A percentile compares a stretch with the other conserved stretches of the same genome.
Evolutionary conservation across 2,113 vertebrate genomes (phyloP).

Genomic region (Anguilla japonica): DNA sequence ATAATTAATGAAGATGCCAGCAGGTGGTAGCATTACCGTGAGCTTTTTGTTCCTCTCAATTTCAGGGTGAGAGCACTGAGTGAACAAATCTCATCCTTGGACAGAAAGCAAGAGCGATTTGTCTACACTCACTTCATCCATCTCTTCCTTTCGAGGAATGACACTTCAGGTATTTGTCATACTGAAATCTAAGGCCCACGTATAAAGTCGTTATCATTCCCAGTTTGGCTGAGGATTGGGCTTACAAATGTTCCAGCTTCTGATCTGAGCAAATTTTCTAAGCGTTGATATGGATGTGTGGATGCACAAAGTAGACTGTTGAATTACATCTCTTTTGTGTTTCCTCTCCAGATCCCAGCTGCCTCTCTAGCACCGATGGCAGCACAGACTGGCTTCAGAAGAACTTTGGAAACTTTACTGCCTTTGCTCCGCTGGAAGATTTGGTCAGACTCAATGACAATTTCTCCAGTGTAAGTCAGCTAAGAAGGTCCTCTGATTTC

Average conservation of each 20-base stretch:
- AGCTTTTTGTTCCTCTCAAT: conserved; percentile 16
- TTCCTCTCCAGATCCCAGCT: conserved; percentile 45
- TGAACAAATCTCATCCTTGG: conserved; percentile 38
- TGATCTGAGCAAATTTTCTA: background rate
- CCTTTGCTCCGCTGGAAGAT: conserved; percentile 35
- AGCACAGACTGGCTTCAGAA: conserved; percentile 40
- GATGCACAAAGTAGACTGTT: no score
- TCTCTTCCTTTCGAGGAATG: conserved; percentile 49
- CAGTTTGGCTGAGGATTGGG: background rate
- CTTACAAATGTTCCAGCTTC: background rate
- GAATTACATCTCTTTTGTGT: background rate
- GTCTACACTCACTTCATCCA: conserved; percentile 49
- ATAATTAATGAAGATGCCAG: background rate
- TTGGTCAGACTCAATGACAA: conserved; percentile 48
- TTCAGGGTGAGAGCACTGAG: conserved; percentile 46
- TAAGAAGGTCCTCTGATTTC: background rate
- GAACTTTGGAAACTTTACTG: conserved; percentile 48
- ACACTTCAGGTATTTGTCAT: conserved; percentile 41
- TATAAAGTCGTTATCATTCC: background rate
- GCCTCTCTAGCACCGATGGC: conserved; percentile 26
- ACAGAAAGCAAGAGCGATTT: conserved; percentile 8
- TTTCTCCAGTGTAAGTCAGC: conserved; percentile 51
- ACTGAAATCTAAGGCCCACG: background rate
- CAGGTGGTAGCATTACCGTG: background rate
- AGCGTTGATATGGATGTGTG: background rate